These are phyloP conservation scores for Dicyrtoma fusca DNA, from an alignment of 2,888 invertebrate genomes.

Conservation along the genomic window DNA sequence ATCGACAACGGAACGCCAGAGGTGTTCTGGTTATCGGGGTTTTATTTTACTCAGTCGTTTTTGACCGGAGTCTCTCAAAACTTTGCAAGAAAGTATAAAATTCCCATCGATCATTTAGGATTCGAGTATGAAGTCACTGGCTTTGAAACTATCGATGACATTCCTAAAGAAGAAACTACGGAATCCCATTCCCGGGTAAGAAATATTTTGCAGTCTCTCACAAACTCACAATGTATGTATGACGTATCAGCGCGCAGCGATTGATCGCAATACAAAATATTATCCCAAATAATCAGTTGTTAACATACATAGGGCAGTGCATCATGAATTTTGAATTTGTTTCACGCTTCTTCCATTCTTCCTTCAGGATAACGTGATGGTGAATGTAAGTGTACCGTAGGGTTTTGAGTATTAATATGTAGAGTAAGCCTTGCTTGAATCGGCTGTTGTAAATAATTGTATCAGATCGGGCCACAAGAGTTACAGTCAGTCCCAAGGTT, in stretches of 20 bases:
- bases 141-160: conserved; percentile 60
- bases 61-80: conserved; percentile 76
- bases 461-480: too few species aligned
- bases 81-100: conserved; percentile 74
- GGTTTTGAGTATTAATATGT: too few species aligned
- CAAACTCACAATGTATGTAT: too few species aligned
- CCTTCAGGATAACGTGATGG: conserved; percentile 25
- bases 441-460: too few species aligned
- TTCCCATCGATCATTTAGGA: conserved; percentile 84
- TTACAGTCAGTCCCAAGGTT: too few species aligned
- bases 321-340: neutral
- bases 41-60: conserved; percentile 95
- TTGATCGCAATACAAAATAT: too few species aligned
- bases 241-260: too few species aligned
- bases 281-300: too few species aligned
- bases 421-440: too few species aligned
- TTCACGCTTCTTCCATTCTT: neutral
- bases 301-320: too few species aligned
- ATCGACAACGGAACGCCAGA: conserved; percentile 77
- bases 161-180: conserved; percentile 61
- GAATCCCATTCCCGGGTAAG: neutral
- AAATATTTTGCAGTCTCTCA: too few species aligned
- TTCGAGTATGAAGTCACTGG: conserved; percentile 78
- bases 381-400: conserved; percentile 4
- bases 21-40: conserved; percentile 90